Conservation (phyloP, 2,888 invertebrate genomes). For the Nemotelus nigrinus region DNA sequence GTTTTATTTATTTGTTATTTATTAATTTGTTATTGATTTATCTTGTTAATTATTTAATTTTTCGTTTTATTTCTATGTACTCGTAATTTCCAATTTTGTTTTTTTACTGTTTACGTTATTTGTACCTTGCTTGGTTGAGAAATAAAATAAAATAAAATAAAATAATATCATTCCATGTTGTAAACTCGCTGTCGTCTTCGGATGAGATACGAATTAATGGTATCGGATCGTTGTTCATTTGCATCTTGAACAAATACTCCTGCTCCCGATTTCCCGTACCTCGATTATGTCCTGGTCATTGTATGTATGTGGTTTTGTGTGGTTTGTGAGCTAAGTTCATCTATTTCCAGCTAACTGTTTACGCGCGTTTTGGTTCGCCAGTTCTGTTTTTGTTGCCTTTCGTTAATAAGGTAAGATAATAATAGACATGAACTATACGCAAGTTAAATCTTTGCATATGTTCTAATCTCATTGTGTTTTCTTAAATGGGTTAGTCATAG, state of each 20-base stretch:
- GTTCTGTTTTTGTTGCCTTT: background rate
- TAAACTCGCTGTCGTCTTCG: background rate
- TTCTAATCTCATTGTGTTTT: slow-evolving; percentile 38
- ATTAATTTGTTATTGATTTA: no score
- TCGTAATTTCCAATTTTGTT: no score
- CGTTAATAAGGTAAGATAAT: slow-evolving; percentile 15
- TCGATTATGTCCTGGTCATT: no score
- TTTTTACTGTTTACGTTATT: no score
- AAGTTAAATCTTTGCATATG: slow-evolving; percentile 31
- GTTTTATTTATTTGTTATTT: no score
- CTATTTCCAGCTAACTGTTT: slow-evolving; percentile 5
- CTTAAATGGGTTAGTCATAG: slow-evolving; percentile 25
- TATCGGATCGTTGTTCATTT: background rate
- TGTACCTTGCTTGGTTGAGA: no score
- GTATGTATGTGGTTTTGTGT: background rate
- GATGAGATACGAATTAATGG: background rate
- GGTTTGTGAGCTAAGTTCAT: background rate
- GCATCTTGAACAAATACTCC: slow-evolving; percentile 5
- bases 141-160: no score
- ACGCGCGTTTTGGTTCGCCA: slow-evolving; percentile 9
- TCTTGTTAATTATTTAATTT: no score
- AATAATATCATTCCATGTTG: background rate
- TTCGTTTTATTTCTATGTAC: no score
- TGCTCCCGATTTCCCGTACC: background rate
- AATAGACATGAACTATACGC: slow-evolving; percentile 20